Evolutionary conservation across 2,113 vertebrate species (phyloP).

Genomic region (Rattus norvegicus): GRCr8 NC_086026.1:37306501-37307000

Average conservation of each 20-base stretch:
- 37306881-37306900: background rate
- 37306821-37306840: background rate
- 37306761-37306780: background rate
- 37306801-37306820: background rate
- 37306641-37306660: accelerated
- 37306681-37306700: background rate
- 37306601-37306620: background rate
- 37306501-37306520: background rate
- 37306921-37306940: background rate
- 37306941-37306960: background rate
- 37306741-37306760: background rate
- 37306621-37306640: background rate
- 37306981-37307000: background rate
- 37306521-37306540: background rate
- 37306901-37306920: background rate
- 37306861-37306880: background rate
- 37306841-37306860: background rate
- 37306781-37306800: background rate
- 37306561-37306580: background rate
- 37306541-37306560: background rate
- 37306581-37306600: background rate
- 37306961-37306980: background rate
- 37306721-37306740: background rate
- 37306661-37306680: background rate
- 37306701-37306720: background rate